Conservation (phyloP, 2,888 invertebrate genomes). For the Diarsia rubi region DNA sequence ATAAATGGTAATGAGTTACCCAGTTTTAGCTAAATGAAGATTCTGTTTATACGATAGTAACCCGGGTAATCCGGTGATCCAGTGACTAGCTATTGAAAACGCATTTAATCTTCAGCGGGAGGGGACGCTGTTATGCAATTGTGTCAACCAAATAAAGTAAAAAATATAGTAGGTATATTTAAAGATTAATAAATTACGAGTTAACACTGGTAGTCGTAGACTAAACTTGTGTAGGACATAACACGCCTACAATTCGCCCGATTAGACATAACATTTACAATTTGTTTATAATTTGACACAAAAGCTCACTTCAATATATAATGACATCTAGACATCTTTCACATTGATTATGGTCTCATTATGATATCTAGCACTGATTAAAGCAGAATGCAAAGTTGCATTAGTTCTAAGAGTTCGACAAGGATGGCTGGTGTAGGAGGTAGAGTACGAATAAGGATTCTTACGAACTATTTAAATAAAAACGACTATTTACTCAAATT, state of each 20-base stretch:
- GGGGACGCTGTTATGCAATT: constrained; percentile 25
- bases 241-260: no score
- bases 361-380: no score
- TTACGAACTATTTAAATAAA: neutral
- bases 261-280: no score
- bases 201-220: no score
- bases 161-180: neutral
- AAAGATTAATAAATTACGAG: neutral
- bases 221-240: no score
- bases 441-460: neutral
- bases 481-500: neutral
- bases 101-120: constrained; percentile 75
- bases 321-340: no score
- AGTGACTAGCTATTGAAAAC: constrained; percentile 69
- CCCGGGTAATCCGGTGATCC: constrained; percentile 77
- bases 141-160: neutral
- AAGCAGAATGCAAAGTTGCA: no score
- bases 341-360: no score
- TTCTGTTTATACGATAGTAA: constrained; percentile 79
- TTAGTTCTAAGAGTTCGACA: no score
- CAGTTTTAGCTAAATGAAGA: constrained; percentile 78
- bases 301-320: no score
- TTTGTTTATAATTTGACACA: no score
- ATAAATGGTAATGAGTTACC: constrained; percentile 81
- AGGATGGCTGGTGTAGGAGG: no score